Percentiles rank a stretch among this genome's conserved stretches.
These are phyloP conservation scores for Carettochelys insculpta DNA, from an alignment of 2,113 vertebrate genomes.

Conservation along the genomic window DNA sequence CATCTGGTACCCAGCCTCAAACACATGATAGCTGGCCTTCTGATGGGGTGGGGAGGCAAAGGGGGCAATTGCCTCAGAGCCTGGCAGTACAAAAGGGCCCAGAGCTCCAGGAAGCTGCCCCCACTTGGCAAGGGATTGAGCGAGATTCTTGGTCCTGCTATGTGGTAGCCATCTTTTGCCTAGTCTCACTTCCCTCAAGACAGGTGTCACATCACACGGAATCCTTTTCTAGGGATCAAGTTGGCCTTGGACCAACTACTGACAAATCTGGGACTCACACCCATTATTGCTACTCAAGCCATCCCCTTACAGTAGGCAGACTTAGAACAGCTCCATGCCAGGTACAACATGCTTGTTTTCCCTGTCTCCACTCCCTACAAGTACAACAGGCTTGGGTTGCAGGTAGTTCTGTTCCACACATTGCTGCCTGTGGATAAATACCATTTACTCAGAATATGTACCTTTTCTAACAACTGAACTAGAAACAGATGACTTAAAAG, in stretches of 20 bases:
- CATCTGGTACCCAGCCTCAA: neutral
- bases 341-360: too few relatives aligned
- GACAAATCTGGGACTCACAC: neutral
- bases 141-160: too few relatives aligned
- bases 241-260: neutral
- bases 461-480: neutral
- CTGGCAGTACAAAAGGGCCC: too few relatives aligned
- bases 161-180: neutral
- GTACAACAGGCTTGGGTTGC: neutral
- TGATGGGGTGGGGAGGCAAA: too few relatives aligned
- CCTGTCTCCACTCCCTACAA: too few relatives aligned
- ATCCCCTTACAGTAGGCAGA: neutral
- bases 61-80: too few relatives aligned
- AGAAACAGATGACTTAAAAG: neutral
- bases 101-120: too few relatives aligned
- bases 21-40: neutral
- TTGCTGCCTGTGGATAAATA: neutral
- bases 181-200: neutral
- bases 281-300: neutral
- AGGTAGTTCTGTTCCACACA: neutral
- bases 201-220: neutral
- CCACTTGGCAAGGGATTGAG: too few relatives aligned
- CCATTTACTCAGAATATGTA: neutral
- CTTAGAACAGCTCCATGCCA: neutral
- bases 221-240: neutral